A percentile compares a stretch with the other conserved stretches of the same genome.
phyloP scores from a whole-genome alignment of 2,113 vertebrate species.

The Dasyprocta punctata region DNA sequence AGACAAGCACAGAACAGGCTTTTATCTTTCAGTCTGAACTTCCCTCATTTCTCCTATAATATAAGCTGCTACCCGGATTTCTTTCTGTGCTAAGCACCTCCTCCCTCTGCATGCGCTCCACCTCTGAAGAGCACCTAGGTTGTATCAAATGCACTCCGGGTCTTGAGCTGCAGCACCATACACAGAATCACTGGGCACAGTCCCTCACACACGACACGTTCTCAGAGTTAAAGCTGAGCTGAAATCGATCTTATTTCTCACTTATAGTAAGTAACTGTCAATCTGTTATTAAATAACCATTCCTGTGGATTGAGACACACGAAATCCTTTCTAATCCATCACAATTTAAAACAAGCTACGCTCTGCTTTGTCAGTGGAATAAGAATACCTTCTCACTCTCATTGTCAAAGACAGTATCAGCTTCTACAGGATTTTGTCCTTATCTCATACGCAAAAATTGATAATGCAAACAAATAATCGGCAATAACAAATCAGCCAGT shows the following conservation, averaged over 20 bases:
- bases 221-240: not conserved
- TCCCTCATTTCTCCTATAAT: not conserved
- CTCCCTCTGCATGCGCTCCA: not conserved
- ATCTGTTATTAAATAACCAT: not conserved
- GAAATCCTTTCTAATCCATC: not conserved
- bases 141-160: not conserved
- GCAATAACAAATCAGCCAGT: not conserved
- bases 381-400: not conserved
- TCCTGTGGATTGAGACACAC: not conserved
- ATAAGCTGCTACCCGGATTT: not conserved
- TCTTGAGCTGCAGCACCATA: not conserved
- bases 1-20: not conserved
- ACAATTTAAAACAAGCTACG: not conserved
- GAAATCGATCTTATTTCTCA: not conserved
- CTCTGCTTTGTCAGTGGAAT: not conserved
- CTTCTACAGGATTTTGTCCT: not conserved
- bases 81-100: not conserved
- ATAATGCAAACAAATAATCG: not conserved
- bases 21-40: not conserved
- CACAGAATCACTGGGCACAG: not conserved
- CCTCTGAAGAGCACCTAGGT: not conserved
- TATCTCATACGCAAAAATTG: not conserved
- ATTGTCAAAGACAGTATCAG: not conserved
- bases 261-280: not conserved
- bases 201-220: not conserved